Conservation (phyloP, 2,797 vertebrate genomes). For the Chelonia mydas region DNA sequence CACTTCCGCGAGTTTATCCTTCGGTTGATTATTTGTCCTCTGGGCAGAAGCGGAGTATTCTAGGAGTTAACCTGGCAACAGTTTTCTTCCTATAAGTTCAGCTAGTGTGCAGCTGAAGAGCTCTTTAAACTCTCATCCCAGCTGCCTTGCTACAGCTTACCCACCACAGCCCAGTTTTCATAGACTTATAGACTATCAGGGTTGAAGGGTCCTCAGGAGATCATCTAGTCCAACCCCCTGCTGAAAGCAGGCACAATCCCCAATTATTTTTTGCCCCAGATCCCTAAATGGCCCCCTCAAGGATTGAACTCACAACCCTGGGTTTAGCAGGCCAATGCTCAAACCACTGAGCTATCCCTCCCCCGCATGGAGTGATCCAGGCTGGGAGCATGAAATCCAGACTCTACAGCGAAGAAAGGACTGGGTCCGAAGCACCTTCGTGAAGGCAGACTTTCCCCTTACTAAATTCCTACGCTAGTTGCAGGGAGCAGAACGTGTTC, state of each 20-base stretch:
- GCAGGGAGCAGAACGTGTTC: neutral
- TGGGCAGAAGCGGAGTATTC: conserved; percentile 1
- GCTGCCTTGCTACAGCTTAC: neutral
- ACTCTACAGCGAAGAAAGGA: neutral
- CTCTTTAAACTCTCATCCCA: neutral
- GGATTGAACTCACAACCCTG: too few species aligned
- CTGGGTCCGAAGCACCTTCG: neutral
- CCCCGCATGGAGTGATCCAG: too few species aligned
- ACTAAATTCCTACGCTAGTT: neutral
- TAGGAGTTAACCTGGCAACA: conserved; percentile 29
- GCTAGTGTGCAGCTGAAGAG: neutral
- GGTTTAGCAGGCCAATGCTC: too few species aligned
- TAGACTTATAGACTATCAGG: too few species aligned
- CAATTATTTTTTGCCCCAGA: too few species aligned
- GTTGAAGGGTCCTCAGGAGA: too few species aligned
- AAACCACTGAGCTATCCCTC: too few species aligned
- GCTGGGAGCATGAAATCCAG: neutral
- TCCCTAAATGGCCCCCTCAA: too few species aligned
- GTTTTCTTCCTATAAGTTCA: neutral
- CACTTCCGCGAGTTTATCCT: neutral
- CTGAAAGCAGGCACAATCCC: too few species aligned
- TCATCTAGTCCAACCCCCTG: too few species aligned
- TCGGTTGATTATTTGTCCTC: neutral
- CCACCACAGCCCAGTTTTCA: accelerated
- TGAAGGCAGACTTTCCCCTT: neutral